Evolutionary conservation across 2,113 vertebrate species (phyloP), one percentile per base, ranked within the genome.

Genomic region (Suncus etruscus): DNA sequence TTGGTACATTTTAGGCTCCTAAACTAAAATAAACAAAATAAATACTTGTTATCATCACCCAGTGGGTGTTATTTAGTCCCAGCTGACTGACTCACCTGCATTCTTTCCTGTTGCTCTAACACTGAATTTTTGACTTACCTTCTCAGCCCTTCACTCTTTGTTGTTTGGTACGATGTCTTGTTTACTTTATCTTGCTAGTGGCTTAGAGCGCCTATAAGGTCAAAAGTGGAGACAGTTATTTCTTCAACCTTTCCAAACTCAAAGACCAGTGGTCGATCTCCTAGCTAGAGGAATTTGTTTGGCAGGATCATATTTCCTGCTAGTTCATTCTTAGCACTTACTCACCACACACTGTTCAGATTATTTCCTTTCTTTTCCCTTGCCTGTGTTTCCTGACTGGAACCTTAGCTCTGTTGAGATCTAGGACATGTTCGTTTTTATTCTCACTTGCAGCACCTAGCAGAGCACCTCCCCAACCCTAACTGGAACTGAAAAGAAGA

Each of bases 21-120:
- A 47, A 84, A 92, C 24, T 63, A 48, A 84, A 54, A 70, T 54
- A 54, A 84, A 94, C 24, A 73, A 48, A 93, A 47, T 31, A 32
- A 24, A 45, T 86, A 27, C 20, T 27, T 78, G 16, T 77, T 78
- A 3, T 73, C 84, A 22, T 24, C 20, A 29, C 32, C 16, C 5
- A 15, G 47, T 7, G 29, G 61, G 1, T 16, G 70, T 18, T 74
- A 50, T 91, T 92, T 11, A 79, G 58, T 86, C 54, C 4, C 6
- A 81, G 58, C 29, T 78, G 68, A 79, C 72, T 47, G 31, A 86
- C 45, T 79, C 29, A 47, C 48, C 29, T 63, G 18, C 16, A 29
- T 68, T 47, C 1, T 75, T 61, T 31, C 83, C 48, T 86, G 63
- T 32, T 68, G 3, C 63, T 87, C 48, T 54, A 25, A 61, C 24